Base-by-base conservation (phyloP, 2,797 vertebrate species). In the Amazonetta brasiliensis region DNA sequence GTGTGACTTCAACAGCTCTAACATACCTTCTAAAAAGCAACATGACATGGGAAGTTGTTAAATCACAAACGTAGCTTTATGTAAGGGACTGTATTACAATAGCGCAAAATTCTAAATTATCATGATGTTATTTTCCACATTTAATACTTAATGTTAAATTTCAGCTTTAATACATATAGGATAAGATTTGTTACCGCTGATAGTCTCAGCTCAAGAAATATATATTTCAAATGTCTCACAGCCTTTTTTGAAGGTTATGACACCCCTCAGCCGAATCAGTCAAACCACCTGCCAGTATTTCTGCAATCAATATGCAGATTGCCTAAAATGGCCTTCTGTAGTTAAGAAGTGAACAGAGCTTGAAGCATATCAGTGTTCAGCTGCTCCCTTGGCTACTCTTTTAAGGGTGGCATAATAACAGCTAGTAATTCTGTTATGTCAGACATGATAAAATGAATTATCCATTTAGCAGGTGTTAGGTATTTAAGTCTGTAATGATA, bases 231-330 rank as follows among this genome's bases (percentile, higher is more conserved):
- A 20, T 9, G 43, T 48, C 76, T 90, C 58, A 19, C 54, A 86
- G 73, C 15, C 54, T 84, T 87, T 84, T 69, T 11, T 66, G 62
- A 86, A 87, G 74, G 31, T 55, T 90, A 5, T 58, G 77, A 86
- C 58, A 78, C 18, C 46, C 91, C 64, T 87, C 74, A 89, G 66
- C 33, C 71, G 84, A 76, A 95, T 73, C 84, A 94, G 50, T 21
- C 33, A 87, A 92, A 39, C 25, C 77, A 69, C 31, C 25, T 90
- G 77, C 37, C 46, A 64, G 66, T 69, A 75, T 69, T 72, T 66
- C 62, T 92, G 67, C 63, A 89, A 66, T 59, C 84, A 89, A 35
- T 25, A 75, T 84, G 84, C 63, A 90, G 62, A 81, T 62, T 93
- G 46, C 74, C 20, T 73, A 15, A 75, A 89, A 59, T 1, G 22